Base-by-base conservation (phyloP, 2,797 vertebrate genomes). In the Mus minutoides region DNA sequence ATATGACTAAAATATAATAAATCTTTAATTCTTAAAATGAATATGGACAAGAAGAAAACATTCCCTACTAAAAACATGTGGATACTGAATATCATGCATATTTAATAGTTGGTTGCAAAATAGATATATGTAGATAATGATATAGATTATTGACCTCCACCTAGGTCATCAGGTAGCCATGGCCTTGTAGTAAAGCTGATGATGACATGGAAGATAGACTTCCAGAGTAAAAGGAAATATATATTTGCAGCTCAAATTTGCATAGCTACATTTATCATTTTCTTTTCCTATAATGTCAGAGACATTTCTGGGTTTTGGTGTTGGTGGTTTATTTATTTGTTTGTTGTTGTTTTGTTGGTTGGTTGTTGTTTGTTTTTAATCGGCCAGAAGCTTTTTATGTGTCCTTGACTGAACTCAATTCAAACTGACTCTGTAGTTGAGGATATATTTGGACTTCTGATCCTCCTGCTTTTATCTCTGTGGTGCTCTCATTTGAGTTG, bases 11-110 rank as follows among this genome's bases (percentile, higher is more conserved):
- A 93, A 89, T 54, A 69, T 0, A 94, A 80, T 73, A 80, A 82
- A 77, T 94, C 24, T 58, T 90, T 93, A 92, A 83, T 67, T 73
- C 90, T 5, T 58, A 85, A 92, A 96, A 85, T 19, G 64, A 88
- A 78, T 69, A 7, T 85, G 60, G 4, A 73, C 92, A 82, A 85
- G 19, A 67, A 16, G 76, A 75, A 29, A 37, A 54, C 87, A n/a
- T 73, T 11, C 16, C 1, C 19, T 16, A 67, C 29, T 93, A 75
- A 84, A 90, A 52, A 69, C 31, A 52, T 22, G 2, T 60, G 12
- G 37, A 19, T 77, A 92, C 22, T 22, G 83, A 80, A 69, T 16
- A 75, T 22, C 4, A 77, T 40, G 56, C 94, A 67, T 21, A 14
- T 24, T 88, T 95, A 85, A 64, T 64, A 49, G 12, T 86, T 88